phyloP scores from a whole-genome alignment of 2,797 vertebrate genomes.

The Intellagama lesueurii region DNA sequence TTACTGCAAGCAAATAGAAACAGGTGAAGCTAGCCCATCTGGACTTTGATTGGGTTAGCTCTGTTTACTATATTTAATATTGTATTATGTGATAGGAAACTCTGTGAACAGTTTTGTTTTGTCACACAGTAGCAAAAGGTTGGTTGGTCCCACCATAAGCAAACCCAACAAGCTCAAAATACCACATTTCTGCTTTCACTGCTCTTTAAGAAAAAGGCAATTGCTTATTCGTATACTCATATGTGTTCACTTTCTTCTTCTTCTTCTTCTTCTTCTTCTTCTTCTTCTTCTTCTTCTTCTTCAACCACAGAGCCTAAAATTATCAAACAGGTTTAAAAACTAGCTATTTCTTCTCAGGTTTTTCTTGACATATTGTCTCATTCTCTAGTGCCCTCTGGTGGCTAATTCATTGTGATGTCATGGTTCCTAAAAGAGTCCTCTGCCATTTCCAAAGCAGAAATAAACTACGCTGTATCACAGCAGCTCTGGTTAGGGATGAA shows the following conservation, averaged over 20 bases:
- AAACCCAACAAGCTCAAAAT: background rate
- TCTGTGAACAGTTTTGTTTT: background rate
- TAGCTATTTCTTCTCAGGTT: background rate
- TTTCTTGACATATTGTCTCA: background rate
- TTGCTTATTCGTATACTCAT: background rate
- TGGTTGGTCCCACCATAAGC: background rate
- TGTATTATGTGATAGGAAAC: no score
- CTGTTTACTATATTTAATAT: background rate
- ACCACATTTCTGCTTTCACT: background rate
- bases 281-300: background rate
- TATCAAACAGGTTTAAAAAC: background rate
- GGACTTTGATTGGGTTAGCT: background rate
- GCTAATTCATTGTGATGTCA: rapidly evolving
- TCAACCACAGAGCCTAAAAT: background rate
- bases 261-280: background rate
- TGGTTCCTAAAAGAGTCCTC: rapidly evolving
- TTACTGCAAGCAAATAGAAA: background rate
- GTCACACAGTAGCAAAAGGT: background rate
- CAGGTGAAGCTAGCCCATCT: no score
- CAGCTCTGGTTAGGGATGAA: background rate
- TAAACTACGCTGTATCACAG: background rate
- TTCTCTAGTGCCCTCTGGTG: constrained; percentile 23
- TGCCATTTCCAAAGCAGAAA: background rate
- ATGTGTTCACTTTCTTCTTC: background rate
- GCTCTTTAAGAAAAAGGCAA: background rate